Evolutionary conservation across 2,113 vertebrate species (phyloP), one percentile per base, ranked within the genome.

Genomic region (Cygnus buccinator): DNA sequence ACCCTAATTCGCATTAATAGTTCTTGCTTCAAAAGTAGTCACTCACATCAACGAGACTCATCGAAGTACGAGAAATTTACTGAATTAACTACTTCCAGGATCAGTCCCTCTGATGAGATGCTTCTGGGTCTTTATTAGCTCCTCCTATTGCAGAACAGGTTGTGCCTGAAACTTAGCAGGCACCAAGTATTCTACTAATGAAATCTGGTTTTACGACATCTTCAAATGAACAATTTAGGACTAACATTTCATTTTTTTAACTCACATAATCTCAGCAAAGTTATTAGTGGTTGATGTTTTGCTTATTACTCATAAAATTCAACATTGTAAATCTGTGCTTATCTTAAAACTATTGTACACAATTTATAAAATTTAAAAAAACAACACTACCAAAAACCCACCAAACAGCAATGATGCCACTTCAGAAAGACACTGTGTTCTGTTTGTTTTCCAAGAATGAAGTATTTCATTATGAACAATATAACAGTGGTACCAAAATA

Each of bases 361-460:
- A 25, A 58, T 77, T 65, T n/a, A 83, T 63, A 63, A 44, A 62
- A 76, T 46, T 58, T 29, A 17, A 78, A 82, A 55, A 73, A 37
- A 21, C 48, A 26, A 2, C 52, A 41, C 5, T 3, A 31, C n/a
- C 46, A 48, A n/a, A 55, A 41, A 14, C 7, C 3, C 6, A 21
- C 25, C 46, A 67, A 28, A 2, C 39, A 71, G 33, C 37, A 83
- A 76, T 6, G 19, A 80, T 54, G 48, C 9, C 17, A 25, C 43
- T 84, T 87, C 63, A 89, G 59, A 84, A 94, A 48, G 16, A 67
- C 12, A 39, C 23, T 46, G 23, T 20, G 28, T 29, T 87, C 25
- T n/a, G 61, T 68, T 73, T 85, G 9, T 84, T 90, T 90, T 59
- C 62, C 66, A 95, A 93, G 81, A 95, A 95, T 79, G 84, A 87